Base-by-base conservation (phyloP, 2,888 invertebrate genomes). In the Melinaea menophilus region DNA sequence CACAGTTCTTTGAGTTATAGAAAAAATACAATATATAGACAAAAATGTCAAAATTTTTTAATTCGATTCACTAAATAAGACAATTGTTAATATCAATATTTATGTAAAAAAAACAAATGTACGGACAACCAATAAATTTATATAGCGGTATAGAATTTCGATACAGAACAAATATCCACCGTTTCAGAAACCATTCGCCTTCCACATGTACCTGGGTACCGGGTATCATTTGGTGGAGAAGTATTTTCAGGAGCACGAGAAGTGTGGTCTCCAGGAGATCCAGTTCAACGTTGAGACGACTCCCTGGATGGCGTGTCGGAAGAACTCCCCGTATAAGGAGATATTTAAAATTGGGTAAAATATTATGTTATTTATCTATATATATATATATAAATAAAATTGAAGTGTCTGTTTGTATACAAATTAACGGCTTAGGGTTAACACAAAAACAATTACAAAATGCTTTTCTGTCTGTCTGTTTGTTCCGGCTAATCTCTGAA, bases 251-350 rank as follows among this genome's bases (percentile, higher is more conserved):
- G 95, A 95, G 73, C 91, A 91, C 66, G 94, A 95, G 76, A 95
- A 95, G 75, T 95, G 95, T 76, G 93, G 92, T 0, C 81, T 95
- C 9, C 91, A 91, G 61, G 94, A 94, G 75, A 93, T 95, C 55
- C 82, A 82, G 51, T 92, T 81, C 70, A 75, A 93, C 9, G 88
- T 91, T 71, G 87, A 89, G 0, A 82, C 85, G 0, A 89, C 88
- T 73, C 91, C 93, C 0, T 93, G 91, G 89, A 74, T 91, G 41
- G 89, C 91, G 0, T 87, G 92, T 56, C 88, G 88, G 51, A 93
- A 92, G 72, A 84, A 90, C 61, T 91, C 93, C 0, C 91, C 93
- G 0, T 93, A 88, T 66, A 90, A 85, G 56, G 92, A 94, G 78
- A 81, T 93, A 60, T 85, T 92, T 51, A 93, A 92, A 81, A 86